Evolutionary conservation across 2,797 vertebrate genomes (phyloP).

Genomic region (Gadopsis marmoratus): DNA sequence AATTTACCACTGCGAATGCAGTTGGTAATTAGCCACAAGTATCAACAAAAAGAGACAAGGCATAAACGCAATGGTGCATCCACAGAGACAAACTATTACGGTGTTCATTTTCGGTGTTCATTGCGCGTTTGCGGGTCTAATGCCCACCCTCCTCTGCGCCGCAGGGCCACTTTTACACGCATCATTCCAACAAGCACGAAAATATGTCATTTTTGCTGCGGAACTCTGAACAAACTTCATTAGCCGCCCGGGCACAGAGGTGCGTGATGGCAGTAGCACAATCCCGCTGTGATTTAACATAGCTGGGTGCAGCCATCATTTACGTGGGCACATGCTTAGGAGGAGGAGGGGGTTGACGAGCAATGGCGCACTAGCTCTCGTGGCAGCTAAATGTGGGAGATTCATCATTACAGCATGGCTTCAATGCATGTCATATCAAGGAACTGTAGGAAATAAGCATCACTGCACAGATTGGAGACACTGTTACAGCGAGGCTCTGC

Average conservation of each 20-base stretch:
- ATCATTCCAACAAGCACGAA: slow-evolving; percentile 37
- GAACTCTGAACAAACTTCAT: slow-evolving; percentile 65
- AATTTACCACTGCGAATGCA: slow-evolving; percentile 59
- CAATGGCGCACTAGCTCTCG: slow-evolving; percentile 35
- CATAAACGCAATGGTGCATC: slow-evolving; percentile 28
- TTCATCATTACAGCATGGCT: slow-evolving; percentile 51
- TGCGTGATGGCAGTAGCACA: slow-evolving; percentile 46
- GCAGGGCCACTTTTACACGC: slow-evolving; percentile 16
- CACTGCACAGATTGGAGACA: not conserved
- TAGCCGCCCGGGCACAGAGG: slow-evolving; percentile 54
- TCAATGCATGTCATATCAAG: slow-evolving; percentile 26
- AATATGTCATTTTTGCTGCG: slow-evolving; percentile 46
- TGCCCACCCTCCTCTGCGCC: slow-evolving; percentile 1
- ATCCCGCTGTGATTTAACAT: slow-evolving; percentile 63
- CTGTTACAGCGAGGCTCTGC: not conserved
- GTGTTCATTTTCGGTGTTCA: slow-evolving; percentile 2
- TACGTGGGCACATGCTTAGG: slow-evolving; percentile 34
- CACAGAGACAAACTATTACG: slow-evolving; percentile 18
- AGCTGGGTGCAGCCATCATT: slow-evolving; percentile 55
- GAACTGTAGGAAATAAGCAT: not conserved
- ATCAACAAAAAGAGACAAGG: slow-evolving; percentile 31
- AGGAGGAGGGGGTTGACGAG: slow-evolving; percentile 20
- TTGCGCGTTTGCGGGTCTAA: slow-evolving; percentile 12
- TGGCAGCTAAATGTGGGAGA: slow-evolving; percentile 42
- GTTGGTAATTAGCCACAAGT: slow-evolving; percentile 58